phyloP scores from a whole-genome alignment of 2,888 invertebrate species.

The Phytoseiulus persimilis region DNA sequence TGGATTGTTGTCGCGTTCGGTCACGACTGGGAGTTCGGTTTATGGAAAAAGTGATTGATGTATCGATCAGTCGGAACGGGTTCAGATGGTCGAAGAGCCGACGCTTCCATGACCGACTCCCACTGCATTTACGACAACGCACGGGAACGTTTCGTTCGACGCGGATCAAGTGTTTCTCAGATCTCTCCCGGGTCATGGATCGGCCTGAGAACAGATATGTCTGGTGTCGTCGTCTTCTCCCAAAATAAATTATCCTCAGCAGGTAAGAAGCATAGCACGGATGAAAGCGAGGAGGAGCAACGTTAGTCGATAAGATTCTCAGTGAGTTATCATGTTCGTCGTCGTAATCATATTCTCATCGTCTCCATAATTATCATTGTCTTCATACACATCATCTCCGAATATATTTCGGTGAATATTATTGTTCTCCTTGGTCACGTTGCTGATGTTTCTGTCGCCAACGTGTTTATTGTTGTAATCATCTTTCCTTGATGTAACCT shows the following conservation, averaged over 20 bases:
- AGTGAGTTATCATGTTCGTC: neutral
- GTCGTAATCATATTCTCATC: neutral
- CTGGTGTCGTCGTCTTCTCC: neutral
- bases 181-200: neutral
- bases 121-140: neutral
- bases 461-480: neutral
- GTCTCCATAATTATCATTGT: neutral
- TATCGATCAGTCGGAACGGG: neutral
- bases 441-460: neutral
- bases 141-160: neutral
- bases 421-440: neutral
- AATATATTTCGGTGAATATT: neutral
- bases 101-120: neutral
- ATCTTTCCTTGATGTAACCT: neutral
- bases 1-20: neutral
- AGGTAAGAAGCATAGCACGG: neutral
- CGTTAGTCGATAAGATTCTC: neutral
- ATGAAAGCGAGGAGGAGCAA: conserved; percentile 5
- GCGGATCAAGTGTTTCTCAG: neutral
- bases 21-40: neutral
- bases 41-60: neutral
- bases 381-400: neutral
- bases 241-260: neutral
- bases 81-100: neutral
- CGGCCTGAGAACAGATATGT: neutral